Evolutionary conservation across 2,113 vertebrate species (phyloP).

Genomic region (Chionis minor): DNA sequence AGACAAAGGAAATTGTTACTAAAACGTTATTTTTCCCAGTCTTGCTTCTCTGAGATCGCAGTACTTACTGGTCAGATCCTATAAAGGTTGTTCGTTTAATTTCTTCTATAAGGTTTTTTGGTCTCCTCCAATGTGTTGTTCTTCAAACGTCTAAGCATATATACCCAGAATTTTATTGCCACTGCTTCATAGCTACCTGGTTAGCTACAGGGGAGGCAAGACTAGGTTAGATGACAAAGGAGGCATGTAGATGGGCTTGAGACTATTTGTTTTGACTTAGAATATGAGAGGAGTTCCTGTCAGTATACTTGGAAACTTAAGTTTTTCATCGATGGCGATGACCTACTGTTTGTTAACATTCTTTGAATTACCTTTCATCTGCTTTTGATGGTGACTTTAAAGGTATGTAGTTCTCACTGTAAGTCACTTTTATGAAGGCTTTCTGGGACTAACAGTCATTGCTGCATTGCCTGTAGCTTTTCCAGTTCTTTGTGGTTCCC

Average conservation of each 20-base stretch:
- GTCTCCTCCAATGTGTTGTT: not conserved
- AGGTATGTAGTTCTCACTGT: not conserved
- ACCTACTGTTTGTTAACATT: not conserved
- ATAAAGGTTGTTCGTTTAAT: not conserved
- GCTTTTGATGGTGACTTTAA: not conserved
- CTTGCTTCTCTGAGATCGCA: not conserved
- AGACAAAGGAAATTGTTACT: conserved; percentile 7
- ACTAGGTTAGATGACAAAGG: not conserved
- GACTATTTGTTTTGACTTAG: not conserved
- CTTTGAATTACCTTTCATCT: not conserved
- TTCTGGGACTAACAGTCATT: not conserved
- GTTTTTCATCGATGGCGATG: not conserved
- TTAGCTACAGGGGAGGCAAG: not conserved
- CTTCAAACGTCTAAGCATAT: not conserved
- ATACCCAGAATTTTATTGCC: not conserved
- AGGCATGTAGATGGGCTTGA: not conserved
- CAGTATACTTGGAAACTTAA: not conserved
- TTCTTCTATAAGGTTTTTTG: not conserved
- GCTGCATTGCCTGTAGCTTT: not conserved
- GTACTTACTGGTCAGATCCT: not conserved
- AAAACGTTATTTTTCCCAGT: not conserved
- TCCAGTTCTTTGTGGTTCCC: not conserved
- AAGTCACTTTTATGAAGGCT: not conserved
- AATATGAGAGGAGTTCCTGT: not conserved
- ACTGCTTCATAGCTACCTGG: not conserved